These are phyloP conservation scores for Furnarius figulus DNA, from an alignment of 2,113 vertebrate genomes.

Conservation along the genomic window DNA sequence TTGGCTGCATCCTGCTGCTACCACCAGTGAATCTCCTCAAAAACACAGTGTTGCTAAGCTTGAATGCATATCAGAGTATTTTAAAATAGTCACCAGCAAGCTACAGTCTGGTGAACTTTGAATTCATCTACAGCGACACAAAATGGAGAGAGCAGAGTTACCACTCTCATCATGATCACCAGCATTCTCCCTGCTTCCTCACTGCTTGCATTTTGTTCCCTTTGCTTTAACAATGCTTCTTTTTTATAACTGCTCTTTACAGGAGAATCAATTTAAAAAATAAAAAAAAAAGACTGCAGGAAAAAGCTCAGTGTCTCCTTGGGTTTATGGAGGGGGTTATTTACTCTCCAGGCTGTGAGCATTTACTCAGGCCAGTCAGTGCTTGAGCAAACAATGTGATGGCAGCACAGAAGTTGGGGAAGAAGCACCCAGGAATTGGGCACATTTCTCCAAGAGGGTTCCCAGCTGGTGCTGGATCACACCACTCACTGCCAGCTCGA, in stretches of 20 bases:
- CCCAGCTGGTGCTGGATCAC: neutral
- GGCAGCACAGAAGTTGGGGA: neutral
- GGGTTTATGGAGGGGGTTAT: neutral
- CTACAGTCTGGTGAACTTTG: neutral
- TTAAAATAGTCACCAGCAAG: neutral
- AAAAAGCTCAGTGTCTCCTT: neutral
- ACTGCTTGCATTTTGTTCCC: neutral
- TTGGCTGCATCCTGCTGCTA: neutral
- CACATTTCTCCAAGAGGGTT: neutral
- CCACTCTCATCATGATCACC: neutral
- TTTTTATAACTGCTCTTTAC: neutral
- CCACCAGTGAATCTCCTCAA: neutral
- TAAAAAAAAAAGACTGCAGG: neutral
- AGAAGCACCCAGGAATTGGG: neutral
- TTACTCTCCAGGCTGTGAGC: neutral
- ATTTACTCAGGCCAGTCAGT: neutral
- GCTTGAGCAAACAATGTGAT: constrained; percentile 1
- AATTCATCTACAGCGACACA: neutral
- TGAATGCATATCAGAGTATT: neutral
- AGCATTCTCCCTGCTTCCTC: neutral
- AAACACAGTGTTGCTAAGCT: neutral
- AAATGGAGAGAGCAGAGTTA: neutral
- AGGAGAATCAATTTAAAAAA: neutral
- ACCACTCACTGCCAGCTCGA: neutral
- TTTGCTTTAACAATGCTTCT: neutral